Evolutionary conservation across 2,888 invertebrate species (phyloP).

Genomic region (Zhuqinia jingwanae): DNA sequence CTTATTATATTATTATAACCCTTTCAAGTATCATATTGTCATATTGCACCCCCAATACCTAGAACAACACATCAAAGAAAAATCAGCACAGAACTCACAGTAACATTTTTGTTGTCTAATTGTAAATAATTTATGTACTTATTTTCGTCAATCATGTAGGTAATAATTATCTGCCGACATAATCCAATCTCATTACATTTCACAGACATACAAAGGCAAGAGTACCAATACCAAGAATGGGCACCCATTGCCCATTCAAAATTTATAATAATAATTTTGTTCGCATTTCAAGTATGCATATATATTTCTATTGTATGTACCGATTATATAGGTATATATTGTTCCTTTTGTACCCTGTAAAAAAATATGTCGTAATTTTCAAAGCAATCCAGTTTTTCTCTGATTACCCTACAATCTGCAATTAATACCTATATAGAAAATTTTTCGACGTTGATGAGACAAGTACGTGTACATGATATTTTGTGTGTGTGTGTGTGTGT

Average conservation of each 20-base stretch:
- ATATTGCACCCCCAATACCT: constrained; percentile 18
- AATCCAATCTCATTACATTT: background rate
- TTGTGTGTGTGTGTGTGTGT: background rate
- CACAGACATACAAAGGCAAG: background rate
- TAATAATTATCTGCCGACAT: constrained; percentile 29
- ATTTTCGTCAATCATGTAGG: background rate
- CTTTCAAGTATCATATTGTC: background rate
- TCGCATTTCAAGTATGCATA: background rate
- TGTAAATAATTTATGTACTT: constrained; percentile 12
- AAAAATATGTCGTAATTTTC: constrained; percentile 39
- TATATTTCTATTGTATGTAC: no score
- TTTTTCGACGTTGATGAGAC: background rate
- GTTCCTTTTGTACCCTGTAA: background rate
- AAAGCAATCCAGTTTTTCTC: constrained; percentile 44
- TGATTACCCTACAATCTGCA: constrained; percentile 10
- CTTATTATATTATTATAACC: background rate
- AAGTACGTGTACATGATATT: background rate
- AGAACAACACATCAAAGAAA: constrained; percentile 7
- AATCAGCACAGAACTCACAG: background rate
- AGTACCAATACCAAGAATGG: background rate
- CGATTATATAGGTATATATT: no score
- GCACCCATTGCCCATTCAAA: background rate
- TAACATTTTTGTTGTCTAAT: constrained; percentile 1
- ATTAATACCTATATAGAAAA: constrained; percentile 2
- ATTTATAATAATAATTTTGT: constrained; percentile 1